phyloP scores from a whole-genome alignment of 2,888 invertebrate genomes.

The Sinohyriopsis cumingii region DNA sequence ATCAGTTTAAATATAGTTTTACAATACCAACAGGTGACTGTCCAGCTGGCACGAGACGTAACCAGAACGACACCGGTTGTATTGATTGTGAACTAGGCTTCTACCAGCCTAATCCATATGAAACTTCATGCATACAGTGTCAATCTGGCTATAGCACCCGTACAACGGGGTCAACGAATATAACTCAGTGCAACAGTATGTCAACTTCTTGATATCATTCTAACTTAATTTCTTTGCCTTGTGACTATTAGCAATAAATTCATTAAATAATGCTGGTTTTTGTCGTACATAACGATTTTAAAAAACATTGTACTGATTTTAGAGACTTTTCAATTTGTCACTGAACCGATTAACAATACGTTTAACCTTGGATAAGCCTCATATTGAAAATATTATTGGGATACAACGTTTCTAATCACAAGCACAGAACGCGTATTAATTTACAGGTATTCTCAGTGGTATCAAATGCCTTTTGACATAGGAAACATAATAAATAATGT shows the following conservation, averaged over 20 bases:
- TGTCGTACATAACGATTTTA: too few species aligned
- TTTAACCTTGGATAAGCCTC: too few species aligned
- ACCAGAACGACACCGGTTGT: conserved; percentile 74
- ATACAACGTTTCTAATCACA: too few species aligned
- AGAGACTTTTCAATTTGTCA: not conserved
- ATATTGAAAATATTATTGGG: too few species aligned
- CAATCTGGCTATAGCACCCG: conserved; percentile 7
- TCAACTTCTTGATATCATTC: not conserved
- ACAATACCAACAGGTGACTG: conserved; percentile 33
- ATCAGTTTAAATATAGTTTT: not conserved
- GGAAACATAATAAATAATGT: too few species aligned
- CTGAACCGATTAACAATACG: not conserved
- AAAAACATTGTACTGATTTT: not conserved
- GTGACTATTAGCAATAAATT: too few species aligned
- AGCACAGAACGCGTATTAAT: too few species aligned
- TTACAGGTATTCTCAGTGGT: too few species aligned
- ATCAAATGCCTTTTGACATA: too few species aligned
- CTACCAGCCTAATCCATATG: conserved; percentile 72
- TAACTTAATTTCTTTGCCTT: not conserved
- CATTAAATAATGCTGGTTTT: too few species aligned
- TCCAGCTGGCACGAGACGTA: conserved; percentile 37
- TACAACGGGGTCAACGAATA: conserved; percentile 13
- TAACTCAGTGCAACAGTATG: conserved; percentile 37
- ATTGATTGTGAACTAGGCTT: conserved; percentile 79
- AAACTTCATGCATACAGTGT: conserved; percentile 68